phyloP scores from a whole-genome alignment of 2,113 vertebrate species.

The Ictalurus punctatus region DNA sequence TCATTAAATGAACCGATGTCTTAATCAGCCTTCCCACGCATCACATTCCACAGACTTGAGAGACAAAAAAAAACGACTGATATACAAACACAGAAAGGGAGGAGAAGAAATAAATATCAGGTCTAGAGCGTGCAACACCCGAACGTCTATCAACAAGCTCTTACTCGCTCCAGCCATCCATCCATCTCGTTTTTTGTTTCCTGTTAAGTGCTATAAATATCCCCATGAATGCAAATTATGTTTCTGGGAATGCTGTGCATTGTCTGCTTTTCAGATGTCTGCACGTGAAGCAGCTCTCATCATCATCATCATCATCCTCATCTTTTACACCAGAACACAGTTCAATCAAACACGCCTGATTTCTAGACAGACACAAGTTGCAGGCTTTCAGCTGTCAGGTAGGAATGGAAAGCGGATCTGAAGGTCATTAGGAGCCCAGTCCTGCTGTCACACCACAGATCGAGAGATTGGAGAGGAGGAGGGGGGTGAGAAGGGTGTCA shows the following conservation, averaged over 20 bases:
- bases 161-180: background rate
- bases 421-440: constrained; percentile 28
- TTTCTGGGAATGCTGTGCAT: background rate
- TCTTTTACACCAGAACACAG: background rate
- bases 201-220: background rate
- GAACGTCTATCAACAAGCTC: background rate
- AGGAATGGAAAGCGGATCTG: constrained; percentile 40
- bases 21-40: constrained; percentile 39
- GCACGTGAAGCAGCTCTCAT: background rate
- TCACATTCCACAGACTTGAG: constrained; percentile 23
- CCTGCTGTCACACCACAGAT: constrained; percentile 30
- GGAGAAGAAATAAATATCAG: background rate
- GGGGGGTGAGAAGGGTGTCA: background rate
- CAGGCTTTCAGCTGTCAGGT: constrained; percentile 37
- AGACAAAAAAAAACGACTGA: background rate
- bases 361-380: constrained; percentile 23
- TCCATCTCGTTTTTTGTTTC: background rate
- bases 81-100: background rate
- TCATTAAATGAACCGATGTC: constrained; percentile 48
- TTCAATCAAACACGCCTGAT: background rate
- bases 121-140: background rate
- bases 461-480: background rate
- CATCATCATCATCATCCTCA: background rate
- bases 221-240: background rate
- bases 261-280: background rate